These are phyloP conservation scores for Gorsachius goisagi DNA, from an alignment of 2,113 vertebrate species.

Conservation along the genomic window DNA sequence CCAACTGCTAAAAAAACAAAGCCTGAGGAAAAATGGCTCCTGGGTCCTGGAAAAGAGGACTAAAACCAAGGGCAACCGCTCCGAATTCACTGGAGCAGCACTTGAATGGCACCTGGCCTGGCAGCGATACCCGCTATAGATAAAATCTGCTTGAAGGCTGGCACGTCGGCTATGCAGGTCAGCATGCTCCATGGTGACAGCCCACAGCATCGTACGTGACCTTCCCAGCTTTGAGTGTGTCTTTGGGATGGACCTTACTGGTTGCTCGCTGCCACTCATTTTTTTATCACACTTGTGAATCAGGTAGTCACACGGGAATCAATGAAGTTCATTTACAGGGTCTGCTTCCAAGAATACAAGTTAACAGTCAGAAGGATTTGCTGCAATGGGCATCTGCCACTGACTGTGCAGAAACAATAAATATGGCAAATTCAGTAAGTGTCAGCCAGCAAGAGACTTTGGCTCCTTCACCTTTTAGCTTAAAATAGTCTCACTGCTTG, in stretches of 20 bases:
- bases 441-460: background rate
- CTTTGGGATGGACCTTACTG: background rate
- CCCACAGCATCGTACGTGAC: background rate
- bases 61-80: background rate
- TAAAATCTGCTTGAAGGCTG: background rate
- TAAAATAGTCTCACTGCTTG: background rate
- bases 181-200: accelerated
- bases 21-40: background rate
- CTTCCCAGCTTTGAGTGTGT: background rate
- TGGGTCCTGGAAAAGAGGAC: background rate
- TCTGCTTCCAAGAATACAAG: background rate
- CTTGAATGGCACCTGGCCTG: background rate
- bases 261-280: background rate
- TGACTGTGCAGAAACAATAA: background rate
- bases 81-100: background rate
- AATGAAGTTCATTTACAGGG: background rate
- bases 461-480: background rate
- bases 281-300: background rate
- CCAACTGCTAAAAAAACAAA: background rate
- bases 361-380: background rate
- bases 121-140: background rate
- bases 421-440: background rate
- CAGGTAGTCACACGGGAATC: background rate
- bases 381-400: background rate
- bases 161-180: background rate